Conservation (phyloP, 2,888 invertebrate genomes). For the Syritta pipiens region DNA sequence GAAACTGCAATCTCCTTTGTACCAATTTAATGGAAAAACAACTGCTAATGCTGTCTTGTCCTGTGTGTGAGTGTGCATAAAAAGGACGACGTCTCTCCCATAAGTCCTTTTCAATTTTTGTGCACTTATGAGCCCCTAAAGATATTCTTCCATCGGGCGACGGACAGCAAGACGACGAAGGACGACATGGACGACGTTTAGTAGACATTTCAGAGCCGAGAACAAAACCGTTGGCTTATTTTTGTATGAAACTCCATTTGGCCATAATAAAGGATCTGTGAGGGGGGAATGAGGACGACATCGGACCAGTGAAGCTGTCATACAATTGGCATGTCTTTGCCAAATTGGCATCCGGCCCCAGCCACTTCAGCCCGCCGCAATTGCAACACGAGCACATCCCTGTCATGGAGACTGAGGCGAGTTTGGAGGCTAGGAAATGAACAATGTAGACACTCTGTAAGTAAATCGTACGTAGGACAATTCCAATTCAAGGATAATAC, state of each 20-base stretch:
- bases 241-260: slow-evolving; percentile 23
- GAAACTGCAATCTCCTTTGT: slow-evolving; percentile 40
- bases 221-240: slow-evolving; percentile 38
- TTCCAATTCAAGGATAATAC: slow-evolving; percentile 44
- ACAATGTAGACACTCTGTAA: slow-evolving; percentile 51
- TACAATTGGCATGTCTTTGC: slow-evolving; percentile 63
- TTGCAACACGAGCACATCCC: background rate
- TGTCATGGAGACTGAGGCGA: background rate
- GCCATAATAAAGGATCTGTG: background rate
- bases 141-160: slow-evolving; percentile 27
- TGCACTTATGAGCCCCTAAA: slow-evolving; percentile 41
- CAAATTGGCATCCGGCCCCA: slow-evolving; percentile 59
- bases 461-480: slow-evolving; percentile 45
- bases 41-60: slow-evolving; percentile 10
- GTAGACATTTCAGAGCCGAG: slow-evolving; percentile 44
- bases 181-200: slow-evolving; percentile 46
- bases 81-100: background rate
- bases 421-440: slow-evolving; percentile 8
- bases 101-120: slow-evolving; percentile 53
- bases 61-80: too few relatives aligned
- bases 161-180: too few relatives aligned
- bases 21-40: slow-evolving; percentile 35
- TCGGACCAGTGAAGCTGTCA: slow-evolving; percentile 24
- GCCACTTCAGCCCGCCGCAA: slow-evolving; percentile 2
- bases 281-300: slow-evolving; percentile 6